Evolutionary conservation across 1,140 invertebrate species (phyloP), one percentile per base, ranked within the genome.

Genomic region (Papilio polyxenes): DNA sequence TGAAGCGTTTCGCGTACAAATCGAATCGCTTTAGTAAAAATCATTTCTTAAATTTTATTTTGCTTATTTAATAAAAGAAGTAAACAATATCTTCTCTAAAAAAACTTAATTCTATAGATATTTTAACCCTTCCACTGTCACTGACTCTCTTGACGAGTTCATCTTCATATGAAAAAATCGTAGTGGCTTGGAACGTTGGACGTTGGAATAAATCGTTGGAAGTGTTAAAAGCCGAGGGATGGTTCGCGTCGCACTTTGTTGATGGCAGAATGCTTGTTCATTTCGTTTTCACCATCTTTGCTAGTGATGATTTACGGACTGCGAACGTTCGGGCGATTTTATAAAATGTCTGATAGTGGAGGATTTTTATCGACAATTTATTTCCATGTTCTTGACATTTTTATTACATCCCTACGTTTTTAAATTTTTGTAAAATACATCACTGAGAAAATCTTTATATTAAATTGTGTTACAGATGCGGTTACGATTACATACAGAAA

Each of bases 291-390:
- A 11, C 23, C 65, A 40, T 72, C 65, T 37, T 72, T 72, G 31
- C 13, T 37, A 72, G 65, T 72, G 65, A 65, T 65, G 20, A 31
- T 65, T 65, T 72, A 72, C 65, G 31, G 65, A 72, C 23, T 72
- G 65, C 65, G 65, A 6, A 72, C 65, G 65, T 72, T 72, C 65
- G 65, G 65, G 31, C 65, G 65, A 72, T 72, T 72, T 72, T 72
- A 72, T 72, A 72, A 72, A 72, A 72, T 72, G 31, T 72, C 31
- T 37, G 65, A 37, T 72, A 72, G 31, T 37, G 31, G 65, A 72
- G 65, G 31, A 31, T 37, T 72, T 72, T 72, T 72, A 72, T 72
- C 65, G 65, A 72, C 13, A 72, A 15, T 37, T 72, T 72, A 72
- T 72, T 15, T 72, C 31, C 31, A 37, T 72, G 65, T 72, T 72